Conservation (phyloP, 2,888 invertebrate species). For the Catocala nupta region DNA sequence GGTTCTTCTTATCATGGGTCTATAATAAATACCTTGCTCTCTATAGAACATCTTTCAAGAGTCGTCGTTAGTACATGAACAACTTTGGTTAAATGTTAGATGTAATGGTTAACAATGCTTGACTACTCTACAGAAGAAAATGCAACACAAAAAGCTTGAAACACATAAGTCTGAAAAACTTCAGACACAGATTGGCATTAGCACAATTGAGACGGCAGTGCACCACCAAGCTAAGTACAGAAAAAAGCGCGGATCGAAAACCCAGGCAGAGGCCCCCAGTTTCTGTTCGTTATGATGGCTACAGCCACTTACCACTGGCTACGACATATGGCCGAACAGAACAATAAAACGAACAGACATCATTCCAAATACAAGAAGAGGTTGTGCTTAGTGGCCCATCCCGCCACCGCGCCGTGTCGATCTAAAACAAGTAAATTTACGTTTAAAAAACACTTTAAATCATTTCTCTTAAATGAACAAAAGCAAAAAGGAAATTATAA, state of each 20-base stretch:
- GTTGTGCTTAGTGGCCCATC: background rate
- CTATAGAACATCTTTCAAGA: background rate
- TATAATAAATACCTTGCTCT: conserved; percentile 39
- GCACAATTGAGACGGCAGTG: background rate
- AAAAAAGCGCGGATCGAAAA: background rate
- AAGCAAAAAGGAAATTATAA: too few species aligned
- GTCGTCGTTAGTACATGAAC: too few species aligned
- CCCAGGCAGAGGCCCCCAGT: background rate
- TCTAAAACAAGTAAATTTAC: too few species aligned
- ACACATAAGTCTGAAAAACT: background rate
- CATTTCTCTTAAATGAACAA: too few species aligned
- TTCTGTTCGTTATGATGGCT: background rate
- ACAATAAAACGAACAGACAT: background rate
- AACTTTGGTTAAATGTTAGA: too few species aligned
- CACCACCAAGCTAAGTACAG: too few species aligned
- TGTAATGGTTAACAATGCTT: background rate
- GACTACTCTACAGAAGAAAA: background rate
- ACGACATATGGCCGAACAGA: background rate
- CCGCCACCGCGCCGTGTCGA: too few species aligned
- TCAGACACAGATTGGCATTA: background rate
- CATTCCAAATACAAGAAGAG: background rate
- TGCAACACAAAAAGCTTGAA: background rate
- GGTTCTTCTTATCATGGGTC: conserved; percentile 51
- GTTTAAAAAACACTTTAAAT: too few species aligned
- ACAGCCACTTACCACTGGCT: background rate